A percentile compares a stretch with the other conserved stretches of the same genome.
These are phyloP conservation scores for Emberiza fucata DNA, from an alignment of 2,113 vertebrate genomes.

Conservation along the genomic window DNA sequence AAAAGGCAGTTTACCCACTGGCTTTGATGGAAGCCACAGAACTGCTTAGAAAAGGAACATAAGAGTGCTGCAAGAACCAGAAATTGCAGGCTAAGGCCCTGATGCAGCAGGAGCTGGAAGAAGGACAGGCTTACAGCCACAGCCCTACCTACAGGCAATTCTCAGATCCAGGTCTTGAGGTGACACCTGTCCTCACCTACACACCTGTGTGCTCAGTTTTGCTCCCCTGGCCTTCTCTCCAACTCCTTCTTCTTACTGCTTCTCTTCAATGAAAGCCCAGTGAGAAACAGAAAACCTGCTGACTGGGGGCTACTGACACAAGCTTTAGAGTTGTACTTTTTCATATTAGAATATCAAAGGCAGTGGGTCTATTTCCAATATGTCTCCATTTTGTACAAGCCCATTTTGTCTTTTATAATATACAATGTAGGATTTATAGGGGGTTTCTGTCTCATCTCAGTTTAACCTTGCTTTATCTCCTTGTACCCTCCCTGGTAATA, in stretches of 20 bases:
- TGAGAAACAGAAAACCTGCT: neutral
- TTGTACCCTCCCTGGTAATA: neutral
- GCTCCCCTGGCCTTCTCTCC: neutral
- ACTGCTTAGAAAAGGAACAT: neutral
- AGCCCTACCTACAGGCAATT: neutral
- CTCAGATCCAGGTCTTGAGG: neutral
- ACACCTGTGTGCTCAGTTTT: neutral
- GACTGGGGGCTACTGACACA: neutral
- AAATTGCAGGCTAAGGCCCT: neutral
- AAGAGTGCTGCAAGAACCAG: neutral
- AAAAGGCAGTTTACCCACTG: constrained; percentile 2
- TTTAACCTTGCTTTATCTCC: neutral
- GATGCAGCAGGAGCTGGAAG: neutral
- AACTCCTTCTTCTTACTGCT: neutral
- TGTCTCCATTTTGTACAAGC: neutral
- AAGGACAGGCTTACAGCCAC: neutral
- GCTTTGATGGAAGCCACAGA: neutral
- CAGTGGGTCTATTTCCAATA: neutral
- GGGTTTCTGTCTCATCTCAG: neutral
- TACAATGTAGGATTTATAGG: neutral
- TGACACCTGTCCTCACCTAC: neutral
- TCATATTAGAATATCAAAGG: neutral
- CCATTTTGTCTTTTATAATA: neutral
- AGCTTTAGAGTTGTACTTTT: neutral
- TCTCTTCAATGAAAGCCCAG: neutral